A percentile compares a stretch with the other conserved stretches of the same genome.
These are phyloP conservation scores for Cygnus buccinator DNA, from an alignment of 2,113 vertebrate genomes.

Conservation along the genomic window DNA sequence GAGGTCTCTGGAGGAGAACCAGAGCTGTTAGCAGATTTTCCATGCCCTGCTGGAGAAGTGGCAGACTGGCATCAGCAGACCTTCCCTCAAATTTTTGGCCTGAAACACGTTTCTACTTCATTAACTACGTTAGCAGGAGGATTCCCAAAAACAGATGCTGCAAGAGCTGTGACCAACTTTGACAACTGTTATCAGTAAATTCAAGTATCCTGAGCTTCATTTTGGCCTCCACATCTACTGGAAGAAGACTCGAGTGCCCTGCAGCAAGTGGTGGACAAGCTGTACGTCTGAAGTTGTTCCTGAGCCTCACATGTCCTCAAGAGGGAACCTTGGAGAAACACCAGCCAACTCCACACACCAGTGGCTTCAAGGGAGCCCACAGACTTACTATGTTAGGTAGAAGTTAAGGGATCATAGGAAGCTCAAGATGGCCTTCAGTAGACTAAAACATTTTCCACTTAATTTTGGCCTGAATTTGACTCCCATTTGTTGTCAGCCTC, in stretches of 20 bases:
- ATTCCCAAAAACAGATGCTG: neutral
- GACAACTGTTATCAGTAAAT: neutral
- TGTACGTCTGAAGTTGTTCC: neutral
- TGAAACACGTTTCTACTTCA: neutral
- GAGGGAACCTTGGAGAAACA: neutral
- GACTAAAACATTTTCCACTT: neutral
- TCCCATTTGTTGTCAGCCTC: neutral
- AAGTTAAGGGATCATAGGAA: neutral
- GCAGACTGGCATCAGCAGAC: neutral
- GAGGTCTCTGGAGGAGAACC: neutral
- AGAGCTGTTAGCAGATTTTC: neutral
- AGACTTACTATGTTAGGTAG: neutral
- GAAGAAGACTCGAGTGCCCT: fast-evolving
- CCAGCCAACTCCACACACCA: neutral
- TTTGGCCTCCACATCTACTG: neutral
- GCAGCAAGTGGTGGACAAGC: neutral
- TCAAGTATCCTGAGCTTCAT: neutral
- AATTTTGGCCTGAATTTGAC: neutral
- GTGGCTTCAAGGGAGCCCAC: neutral
- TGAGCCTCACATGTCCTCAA: neutral
- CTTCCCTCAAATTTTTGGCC: neutral
- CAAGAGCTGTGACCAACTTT: neutral
- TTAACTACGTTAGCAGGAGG: neutral
- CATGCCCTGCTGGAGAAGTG: neutral
- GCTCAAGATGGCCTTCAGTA: neutral